These are phyloP conservation scores for Euphydryas editha DNA, from an alignment of 2,888 invertebrate species.

Conservation along the genomic window DNA sequence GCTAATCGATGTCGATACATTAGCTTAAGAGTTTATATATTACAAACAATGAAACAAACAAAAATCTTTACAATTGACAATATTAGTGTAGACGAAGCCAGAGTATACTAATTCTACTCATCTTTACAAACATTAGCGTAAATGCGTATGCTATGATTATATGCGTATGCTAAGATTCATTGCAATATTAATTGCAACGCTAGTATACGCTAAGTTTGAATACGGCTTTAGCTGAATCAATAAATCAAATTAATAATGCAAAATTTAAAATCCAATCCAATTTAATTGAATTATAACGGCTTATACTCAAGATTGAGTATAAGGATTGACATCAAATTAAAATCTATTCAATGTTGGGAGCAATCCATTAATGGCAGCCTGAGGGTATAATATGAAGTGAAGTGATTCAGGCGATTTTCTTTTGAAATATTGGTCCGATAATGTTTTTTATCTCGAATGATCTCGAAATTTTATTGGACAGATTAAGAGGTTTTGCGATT, in stretches of 20 bases:
- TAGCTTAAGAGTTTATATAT: too few species aligned
- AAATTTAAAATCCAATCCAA: slow-evolving; percentile 15
- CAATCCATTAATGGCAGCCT: slow-evolving; percentile 53
- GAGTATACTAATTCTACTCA: background rate
- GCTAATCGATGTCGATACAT: too few species aligned
- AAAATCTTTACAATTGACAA: too few species aligned
- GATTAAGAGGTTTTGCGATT: slow-evolving; percentile 51
- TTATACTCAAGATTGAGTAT: slow-evolving; percentile 19
- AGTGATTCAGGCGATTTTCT: slow-evolving; percentile 53
- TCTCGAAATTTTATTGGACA: slow-evolving; percentile 56
- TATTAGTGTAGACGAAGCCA: background rate
- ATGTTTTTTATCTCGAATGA: slow-evolving; percentile 53
- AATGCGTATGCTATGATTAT: too few species aligned
- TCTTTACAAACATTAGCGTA: too few species aligned
- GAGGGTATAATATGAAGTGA: slow-evolving; percentile 52
- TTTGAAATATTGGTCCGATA: slow-evolving; percentile 53
- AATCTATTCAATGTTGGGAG: slow-evolving; percentile 43
- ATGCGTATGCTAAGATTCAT: too few species aligned
- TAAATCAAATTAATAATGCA: slow-evolving; percentile 6
- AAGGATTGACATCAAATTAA: slow-evolving; percentile 47
- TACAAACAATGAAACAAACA: too few species aligned
- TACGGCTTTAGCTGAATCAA: background rate
- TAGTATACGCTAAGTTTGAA: too few species aligned
- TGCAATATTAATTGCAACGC: background rate
- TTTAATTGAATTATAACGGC: slow-evolving; percentile 26